Conservation (phyloP, 23 tunicate species). For the Clavelina lepadiformis region DNA sequence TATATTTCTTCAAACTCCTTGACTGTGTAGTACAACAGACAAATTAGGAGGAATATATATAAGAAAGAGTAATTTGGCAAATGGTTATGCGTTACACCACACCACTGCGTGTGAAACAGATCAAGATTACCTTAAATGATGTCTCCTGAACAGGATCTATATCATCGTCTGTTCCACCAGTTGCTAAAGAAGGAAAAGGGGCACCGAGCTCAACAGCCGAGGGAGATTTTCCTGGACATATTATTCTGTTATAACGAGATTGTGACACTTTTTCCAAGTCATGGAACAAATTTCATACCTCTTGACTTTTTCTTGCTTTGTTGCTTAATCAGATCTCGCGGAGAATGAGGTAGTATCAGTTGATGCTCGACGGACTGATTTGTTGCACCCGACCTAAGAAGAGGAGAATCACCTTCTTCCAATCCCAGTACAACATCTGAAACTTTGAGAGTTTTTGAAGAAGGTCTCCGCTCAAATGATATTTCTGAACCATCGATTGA, state of each 20-base stretch:
- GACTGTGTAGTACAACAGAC: no score
- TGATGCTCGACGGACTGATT: slow-evolving; percentile 4
- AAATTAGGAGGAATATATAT: no score
- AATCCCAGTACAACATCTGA: not conserved
- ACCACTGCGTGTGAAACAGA: no score
- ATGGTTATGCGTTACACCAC: no score
- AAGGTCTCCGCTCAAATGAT: not conserved
- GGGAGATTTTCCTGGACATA: slow-evolving; percentile 44
- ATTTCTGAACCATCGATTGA: no score
- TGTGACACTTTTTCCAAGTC: not conserved
- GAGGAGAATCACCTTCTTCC: slow-evolving; percentile 36
- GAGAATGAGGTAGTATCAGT: not conserved
- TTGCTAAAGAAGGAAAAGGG: slow-evolving; percentile 34
- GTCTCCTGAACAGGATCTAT: slow-evolving; percentile 6
- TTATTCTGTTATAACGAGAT: not conserved
- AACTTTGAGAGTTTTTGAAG: not conserved
- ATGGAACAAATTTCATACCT: slow-evolving; percentile 13
- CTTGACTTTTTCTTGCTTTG: slow-evolving; percentile 24
- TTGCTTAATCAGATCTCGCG: not conserved
- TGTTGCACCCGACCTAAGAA: slow-evolving; percentile 27
- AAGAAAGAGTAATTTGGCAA: no score
- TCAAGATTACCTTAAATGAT: slow-evolving; percentile 24
- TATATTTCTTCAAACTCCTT: not conserved
- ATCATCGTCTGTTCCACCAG: slow-evolving; percentile 35
- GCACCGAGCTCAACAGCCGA: slow-evolving; percentile 54